Evolutionary conservation across 2,888 invertebrate genomes (phyloP).

Genomic region (Notodromas monacha): DNA sequence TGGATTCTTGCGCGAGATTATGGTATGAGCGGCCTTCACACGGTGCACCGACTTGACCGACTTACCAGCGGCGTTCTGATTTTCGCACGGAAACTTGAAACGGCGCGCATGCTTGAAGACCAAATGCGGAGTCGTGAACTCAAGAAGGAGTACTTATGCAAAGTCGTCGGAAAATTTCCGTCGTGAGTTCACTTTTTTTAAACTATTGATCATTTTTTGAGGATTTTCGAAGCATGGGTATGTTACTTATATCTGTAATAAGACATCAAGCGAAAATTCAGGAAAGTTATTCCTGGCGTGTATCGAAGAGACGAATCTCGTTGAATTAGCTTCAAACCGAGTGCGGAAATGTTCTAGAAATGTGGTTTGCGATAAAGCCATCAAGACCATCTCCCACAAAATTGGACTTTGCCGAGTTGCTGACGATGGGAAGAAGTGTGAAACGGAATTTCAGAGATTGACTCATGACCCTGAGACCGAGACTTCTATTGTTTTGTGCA

Average conservation of each 20-base stretch:
- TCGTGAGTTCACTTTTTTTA: conserved; percentile 30
- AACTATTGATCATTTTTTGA: no score
- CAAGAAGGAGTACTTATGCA: conserved; percentile 73
- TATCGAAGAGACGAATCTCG: no score
- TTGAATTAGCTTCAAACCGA: no score
- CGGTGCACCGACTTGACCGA: conserved; percentile 79
- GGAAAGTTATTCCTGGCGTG: no score
- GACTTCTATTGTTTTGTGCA: conserved; percentile 71
- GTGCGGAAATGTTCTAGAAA: no score
- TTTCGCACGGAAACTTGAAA: conserved; percentile 69
- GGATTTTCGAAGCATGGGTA: no score
- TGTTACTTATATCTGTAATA: no score
- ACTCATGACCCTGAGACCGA: conserved; percentile 55
- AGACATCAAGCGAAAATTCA: no score
- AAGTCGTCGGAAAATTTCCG: conserved; percentile 73
- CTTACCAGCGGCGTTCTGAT: conserved; percentile 74
- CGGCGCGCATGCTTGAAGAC: conserved; percentile 75
- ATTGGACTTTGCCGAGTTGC: conserved; percentile 84
- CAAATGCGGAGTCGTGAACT: conserved; percentile 71
- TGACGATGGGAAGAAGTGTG: conserved; percentile 64
- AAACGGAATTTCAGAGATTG: conserved; percentile 59
- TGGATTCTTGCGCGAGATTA: conserved; percentile 87
- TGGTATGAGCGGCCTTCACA: conserved; percentile 63
- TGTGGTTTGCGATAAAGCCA: conserved; percentile 59
- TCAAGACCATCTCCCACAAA: conserved; percentile 74